Percentiles rank a stretch among this genome's conserved stretches.
These are phyloP conservation scores for Brachirus orientalis DNA, from an alignment of 2,113 vertebrate genomes.

Conservation along the genomic window DNA sequence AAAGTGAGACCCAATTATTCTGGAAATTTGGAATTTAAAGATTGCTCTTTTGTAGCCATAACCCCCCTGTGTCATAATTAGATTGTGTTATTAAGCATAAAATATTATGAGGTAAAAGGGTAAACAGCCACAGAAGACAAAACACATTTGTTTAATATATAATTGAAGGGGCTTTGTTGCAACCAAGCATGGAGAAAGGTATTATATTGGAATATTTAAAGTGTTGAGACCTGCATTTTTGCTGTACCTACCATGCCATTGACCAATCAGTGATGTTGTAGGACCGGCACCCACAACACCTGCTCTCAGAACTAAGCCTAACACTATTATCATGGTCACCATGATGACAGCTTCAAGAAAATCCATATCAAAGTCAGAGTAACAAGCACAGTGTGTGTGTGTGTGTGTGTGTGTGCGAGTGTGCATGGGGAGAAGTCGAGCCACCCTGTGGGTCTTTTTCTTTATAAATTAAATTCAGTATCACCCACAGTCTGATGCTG, in stretches of 20 bases:
- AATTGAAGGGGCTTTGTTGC: slow-evolving; percentile 12
- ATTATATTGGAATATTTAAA: slow-evolving; percentile 12
- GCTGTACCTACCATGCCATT: neutral
- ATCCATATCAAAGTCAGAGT: slow-evolving; percentile 45
- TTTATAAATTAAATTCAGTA: neutral
- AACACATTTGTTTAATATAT: neutral
- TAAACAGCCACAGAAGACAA: neutral
- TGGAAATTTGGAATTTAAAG: neutral
- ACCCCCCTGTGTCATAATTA: neutral
- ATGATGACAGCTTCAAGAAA: slow-evolving; percentile 38
- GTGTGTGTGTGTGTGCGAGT: slow-evolving; percentile 6
- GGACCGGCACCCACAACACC: slow-evolving; percentile 38
- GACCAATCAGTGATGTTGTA: slow-evolving; percentile 43
- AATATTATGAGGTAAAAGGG: neutral
- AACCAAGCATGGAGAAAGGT: neutral
- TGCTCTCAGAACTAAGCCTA: slow-evolving; percentile 18
- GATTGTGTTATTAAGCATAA: neutral
- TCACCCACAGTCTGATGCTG: neutral
- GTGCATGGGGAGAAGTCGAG: slow-evolving; percentile 28
- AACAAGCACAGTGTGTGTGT: slow-evolving; percentile 37
- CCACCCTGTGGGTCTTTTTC: neutral
- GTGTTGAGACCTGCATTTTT: too few relatives aligned
- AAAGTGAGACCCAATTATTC: slow-evolving; percentile 4
- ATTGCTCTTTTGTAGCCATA: neutral
- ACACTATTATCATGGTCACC: slow-evolving; percentile 44